Evolutionary conservation across 2,888 invertebrate genomes (phyloP).

Genomic region (Rhaphigaster nebulosa): DNA sequence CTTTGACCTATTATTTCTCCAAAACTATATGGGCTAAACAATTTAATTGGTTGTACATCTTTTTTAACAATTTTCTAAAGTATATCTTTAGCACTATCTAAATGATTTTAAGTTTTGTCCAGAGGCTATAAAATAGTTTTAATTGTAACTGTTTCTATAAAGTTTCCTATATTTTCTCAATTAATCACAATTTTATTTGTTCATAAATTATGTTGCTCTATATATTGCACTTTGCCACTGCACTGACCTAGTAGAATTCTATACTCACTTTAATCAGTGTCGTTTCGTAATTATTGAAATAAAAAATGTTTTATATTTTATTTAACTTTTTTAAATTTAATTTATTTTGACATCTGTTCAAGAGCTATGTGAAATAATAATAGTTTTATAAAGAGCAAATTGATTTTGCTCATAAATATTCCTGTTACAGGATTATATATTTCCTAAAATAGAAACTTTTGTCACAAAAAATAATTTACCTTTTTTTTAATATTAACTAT

Average conservation of each 20-base stretch:
- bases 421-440: not conserved
- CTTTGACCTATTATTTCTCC: not conserved
- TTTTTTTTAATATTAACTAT: not conserved
- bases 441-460: not conserved
- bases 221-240: not conserved
- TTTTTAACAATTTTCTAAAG: not conserved
- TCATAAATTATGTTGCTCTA: not conserved
- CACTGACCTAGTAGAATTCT: not conserved
- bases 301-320: not conserved
- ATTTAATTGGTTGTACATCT: not conserved
- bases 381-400: not conserved
- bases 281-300: not conserved
- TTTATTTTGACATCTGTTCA: not conserved
- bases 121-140: not conserved
- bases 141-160: not conserved
- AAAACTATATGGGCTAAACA: not conserved
- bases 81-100: not conserved
- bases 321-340: not conserved
- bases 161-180: not conserved
- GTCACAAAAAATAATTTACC: not conserved
- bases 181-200: not conserved
- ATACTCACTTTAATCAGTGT: not conserved
- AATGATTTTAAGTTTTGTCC: not conserved
- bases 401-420: not conserved
- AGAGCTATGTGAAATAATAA: not conserved